A percentile compares a stretch with the other conserved stretches of the same genome.
These are phyloP conservation scores for Streptopelia turtur DNA, from an alignment of 2,797 vertebrate genomes.

Conservation along the genomic window DNA sequence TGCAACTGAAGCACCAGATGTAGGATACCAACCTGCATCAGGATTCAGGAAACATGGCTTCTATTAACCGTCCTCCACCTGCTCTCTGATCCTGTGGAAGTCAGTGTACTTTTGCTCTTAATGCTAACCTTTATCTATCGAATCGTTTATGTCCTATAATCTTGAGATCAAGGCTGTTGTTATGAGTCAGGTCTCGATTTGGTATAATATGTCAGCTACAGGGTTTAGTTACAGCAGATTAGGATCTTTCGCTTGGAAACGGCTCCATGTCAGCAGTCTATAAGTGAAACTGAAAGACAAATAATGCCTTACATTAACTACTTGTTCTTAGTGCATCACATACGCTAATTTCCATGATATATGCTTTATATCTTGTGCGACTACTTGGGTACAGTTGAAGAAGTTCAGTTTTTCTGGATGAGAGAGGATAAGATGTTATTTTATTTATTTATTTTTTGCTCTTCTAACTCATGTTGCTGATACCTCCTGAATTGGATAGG, in stretches of 20 bases:
- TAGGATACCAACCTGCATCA: neutral
- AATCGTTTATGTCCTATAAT: neutral
- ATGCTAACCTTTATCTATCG: neutral
- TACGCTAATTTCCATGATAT: neutral
- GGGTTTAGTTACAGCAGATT: neutral
- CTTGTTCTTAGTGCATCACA: neutral
- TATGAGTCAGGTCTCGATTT: neutral
- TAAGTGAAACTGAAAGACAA: neutral
- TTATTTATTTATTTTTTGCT: neutral
- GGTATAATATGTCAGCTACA: neutral
- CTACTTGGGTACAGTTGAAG: neutral
- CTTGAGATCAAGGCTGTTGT: neutral
- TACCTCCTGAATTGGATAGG: neutral
- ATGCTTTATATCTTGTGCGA: neutral
- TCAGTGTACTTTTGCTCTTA: neutral
- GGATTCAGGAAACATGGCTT: neutral
- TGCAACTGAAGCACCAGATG: neutral
- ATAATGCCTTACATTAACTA: neutral
- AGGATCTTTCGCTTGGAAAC: neutral
- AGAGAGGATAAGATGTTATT: neutral
- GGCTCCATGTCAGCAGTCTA: neutral
- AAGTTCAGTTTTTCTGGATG: neutral
- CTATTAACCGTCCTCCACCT: neutral
- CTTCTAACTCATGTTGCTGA: neutral
- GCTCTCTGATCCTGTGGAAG: neutral